Percentiles rank a stretch among this genome's conserved stretches.
Conservation (phyloP, 30 jellyfish, hydroid and myxozoan genomes). For the Hydra vulgaris region DNA sequence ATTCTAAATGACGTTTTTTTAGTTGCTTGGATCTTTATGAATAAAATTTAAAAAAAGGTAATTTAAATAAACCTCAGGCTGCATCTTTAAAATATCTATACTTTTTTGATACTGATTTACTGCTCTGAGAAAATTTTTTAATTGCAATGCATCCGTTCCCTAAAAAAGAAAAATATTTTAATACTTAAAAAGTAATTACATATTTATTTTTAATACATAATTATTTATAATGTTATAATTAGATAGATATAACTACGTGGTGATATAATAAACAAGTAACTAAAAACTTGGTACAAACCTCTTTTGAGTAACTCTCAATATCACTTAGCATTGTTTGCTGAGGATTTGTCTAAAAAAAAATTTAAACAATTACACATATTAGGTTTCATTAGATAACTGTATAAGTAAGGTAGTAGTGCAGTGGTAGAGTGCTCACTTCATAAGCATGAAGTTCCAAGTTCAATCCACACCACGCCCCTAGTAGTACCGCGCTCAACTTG, state of each 20-base stretch:
- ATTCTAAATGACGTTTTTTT: too few species aligned
- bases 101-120: constrained; percentile 1
- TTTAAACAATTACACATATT: not conserved
- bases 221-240: too few species aligned
- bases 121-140: constrained; percentile 7
- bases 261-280: too few species aligned
- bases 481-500: too few species aligned
- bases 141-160: constrained; percentile 13
- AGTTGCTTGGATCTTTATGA: too few species aligned
- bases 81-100: not conserved
- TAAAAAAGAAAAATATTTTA: not conserved
- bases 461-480: too few species aligned
- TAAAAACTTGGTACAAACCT: not conserved
- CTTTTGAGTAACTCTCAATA: not conserved
- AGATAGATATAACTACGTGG: too few species aligned
- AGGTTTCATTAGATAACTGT: too few species aligned
- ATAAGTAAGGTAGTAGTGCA: too few species aligned
- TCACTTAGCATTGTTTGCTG: not conserved
- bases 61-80: not conserved
- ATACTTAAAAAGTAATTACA: not conserved
- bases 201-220: too few species aligned
- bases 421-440: too few species aligned
- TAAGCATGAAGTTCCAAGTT: too few species aligned
- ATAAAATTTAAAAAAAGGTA: constrained; percentile 8
- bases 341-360: constrained; percentile 3